Conservation (phyloP, 2,113 vertebrate species). For the Helogale parvula region DNA sequence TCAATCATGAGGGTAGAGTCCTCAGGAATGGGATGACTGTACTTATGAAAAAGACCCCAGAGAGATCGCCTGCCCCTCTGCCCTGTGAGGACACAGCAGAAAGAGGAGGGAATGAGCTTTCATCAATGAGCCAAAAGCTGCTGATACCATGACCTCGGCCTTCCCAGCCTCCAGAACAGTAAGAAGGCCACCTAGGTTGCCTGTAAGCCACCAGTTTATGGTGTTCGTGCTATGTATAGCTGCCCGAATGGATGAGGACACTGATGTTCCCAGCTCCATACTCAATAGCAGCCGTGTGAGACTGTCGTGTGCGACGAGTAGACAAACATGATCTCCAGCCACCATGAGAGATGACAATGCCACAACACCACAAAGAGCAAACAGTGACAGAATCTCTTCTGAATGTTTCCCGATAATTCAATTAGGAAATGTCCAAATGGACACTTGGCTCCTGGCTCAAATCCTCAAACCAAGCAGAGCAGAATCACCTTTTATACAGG, state of each 20-base stretch:
- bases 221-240: background rate
- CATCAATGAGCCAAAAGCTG: background rate
- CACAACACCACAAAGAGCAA: background rate
- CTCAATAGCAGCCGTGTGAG: background rate
- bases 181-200: background rate
- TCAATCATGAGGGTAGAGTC: background rate
- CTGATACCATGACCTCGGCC: accelerated
- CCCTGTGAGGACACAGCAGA: background rate
- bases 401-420: background rate
- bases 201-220: background rate
- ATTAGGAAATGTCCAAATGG: background rate
- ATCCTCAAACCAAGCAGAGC: background rate
- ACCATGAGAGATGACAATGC: background rate
- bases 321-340: background rate
- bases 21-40: background rate
- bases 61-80: background rate
- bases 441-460: background rate
- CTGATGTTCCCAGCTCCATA: background rate
- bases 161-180: background rate
- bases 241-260: no score
- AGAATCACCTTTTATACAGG: background rate
- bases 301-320: background rate
- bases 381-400: background rate
- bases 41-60: background rate
- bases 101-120: background rate